These are phyloP conservation scores for Trichoplusia ni DNA, from an alignment of 1,140 invertebrate genomes.

Conservation along the genomic window DNA sequence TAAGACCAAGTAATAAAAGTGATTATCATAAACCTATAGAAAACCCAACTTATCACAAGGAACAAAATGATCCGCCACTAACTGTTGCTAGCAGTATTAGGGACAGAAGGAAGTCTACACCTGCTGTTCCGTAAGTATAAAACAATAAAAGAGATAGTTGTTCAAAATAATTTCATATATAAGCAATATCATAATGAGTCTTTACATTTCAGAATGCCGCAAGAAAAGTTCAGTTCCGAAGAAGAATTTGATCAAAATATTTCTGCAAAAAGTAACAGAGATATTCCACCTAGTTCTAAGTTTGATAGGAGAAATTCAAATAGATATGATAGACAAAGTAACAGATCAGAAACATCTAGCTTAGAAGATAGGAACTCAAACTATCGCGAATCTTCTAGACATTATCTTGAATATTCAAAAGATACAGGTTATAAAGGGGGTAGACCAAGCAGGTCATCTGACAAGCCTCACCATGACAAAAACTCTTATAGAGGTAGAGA, in stretches of 20 bases:
- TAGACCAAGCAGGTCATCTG: conserved; percentile 36
- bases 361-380: conserved; percentile 36
- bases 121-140: conserved; percentile 43
- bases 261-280: background rate
- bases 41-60: conserved; percentile 8
- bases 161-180: background rate
- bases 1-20: background rate
- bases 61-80: background rate
- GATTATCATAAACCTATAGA: conserved; percentile 22
- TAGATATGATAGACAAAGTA: conserved; percentile 16
- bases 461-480: conserved; percentile 41
- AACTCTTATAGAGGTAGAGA: conserved; percentile 42
- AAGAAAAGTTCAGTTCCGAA: conserved; percentile 54
- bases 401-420: no score
- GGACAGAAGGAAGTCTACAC: conserved; percentile 58
- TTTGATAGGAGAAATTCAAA: background rate
- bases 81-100: conserved; percentile 38
- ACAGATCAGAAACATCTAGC: conserved; percentile 41
- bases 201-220: conserved; percentile 38
- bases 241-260: conserved; percentile 50
- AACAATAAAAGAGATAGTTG: background rate
- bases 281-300: background rate
- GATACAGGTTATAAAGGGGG: conserved; percentile 39
- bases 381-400: conserved; percentile 31
- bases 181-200: background rate